Percentiles rank a stretch among this genome's conserved stretches.
Evolutionary conservation across 2,888 invertebrate species (phyloP).

Genomic region (Eupsilia transversa): DNA sequence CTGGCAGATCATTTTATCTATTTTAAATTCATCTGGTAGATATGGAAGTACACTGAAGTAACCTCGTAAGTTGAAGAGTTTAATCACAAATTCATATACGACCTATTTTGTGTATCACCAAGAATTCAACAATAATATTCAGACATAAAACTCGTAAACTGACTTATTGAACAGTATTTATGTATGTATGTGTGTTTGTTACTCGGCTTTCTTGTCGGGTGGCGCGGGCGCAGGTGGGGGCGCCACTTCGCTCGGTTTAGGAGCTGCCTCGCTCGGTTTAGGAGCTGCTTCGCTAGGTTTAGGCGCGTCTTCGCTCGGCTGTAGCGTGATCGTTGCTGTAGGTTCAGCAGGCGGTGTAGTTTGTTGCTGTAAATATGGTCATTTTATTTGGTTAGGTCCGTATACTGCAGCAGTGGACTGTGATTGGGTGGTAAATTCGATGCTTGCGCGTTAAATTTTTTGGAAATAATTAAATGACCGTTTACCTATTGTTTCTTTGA

Average conservation of each 20-base stretch:
- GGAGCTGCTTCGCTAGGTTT: slow-evolving; percentile 68
- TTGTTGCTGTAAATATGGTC: slow-evolving; percentile 61
- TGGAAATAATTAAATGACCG: not conserved
- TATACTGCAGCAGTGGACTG: not conserved
- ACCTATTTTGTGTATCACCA: not conserved
- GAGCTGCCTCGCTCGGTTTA: slow-evolving; percentile 41
- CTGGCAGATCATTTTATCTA: not conserved
- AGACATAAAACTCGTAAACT: not conserved
- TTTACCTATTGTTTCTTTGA: not conserved
- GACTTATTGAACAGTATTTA: slow-evolving; percentile 30
- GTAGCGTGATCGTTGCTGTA: slow-evolving; percentile 73
- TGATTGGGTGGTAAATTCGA: not conserved
- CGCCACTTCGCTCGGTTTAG: slow-evolving; percentile 17
- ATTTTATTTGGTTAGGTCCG: not conserved
- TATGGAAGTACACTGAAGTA: not conserved
- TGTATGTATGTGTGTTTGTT: slow-evolving; percentile 17
- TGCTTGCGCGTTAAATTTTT: not conserved
- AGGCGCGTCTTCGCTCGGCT: slow-evolving; percentile 54
- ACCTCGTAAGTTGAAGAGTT: not conserved
- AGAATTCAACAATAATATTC: not conserved
- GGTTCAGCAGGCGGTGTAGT: slow-evolving; percentile 65
- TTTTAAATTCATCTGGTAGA: not conserved
- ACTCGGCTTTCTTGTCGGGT: slow-evolving; percentile 68
- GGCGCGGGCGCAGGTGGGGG: slow-evolving; percentile 76
- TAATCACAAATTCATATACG: not conserved